Percentiles rank a stretch among this genome's conserved stretches.
phyloP scores from a whole-genome alignment of 2,113 vertebrate species.

The Gobius niger region DNA sequence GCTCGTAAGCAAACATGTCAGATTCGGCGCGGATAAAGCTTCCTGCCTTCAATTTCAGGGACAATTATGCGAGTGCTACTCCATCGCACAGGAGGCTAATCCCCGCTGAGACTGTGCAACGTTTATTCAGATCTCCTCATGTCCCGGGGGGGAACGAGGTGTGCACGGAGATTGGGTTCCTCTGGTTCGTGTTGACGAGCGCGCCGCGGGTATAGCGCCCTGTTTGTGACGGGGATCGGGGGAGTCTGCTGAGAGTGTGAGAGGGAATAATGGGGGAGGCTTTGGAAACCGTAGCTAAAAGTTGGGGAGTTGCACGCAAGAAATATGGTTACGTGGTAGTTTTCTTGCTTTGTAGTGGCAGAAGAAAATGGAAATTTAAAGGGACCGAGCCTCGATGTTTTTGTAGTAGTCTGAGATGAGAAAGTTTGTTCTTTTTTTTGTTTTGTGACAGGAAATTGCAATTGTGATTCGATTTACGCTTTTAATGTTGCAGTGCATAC shows the following conservation, averaged over 20 bases:
- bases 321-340: not conserved
- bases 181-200: slow-evolving; percentile 24
- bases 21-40: slow-evolving; percentile 51
- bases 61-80: slow-evolving; percentile 58
- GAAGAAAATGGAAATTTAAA: no score
- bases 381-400: no score
- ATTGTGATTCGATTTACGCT: no score
- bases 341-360: not conserved
- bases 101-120: slow-evolving; percentile 57
- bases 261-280: slow-evolving; percentile 12
- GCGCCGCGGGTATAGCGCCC: slow-evolving; percentile 10
- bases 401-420: no score
- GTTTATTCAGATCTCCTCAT: slow-evolving; percentile 49
- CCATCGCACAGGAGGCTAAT: slow-evolving; percentile 55
- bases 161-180: slow-evolving; percentile 44
- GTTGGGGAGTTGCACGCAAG: not conserved
- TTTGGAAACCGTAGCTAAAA: slow-evolving; percentile 3
- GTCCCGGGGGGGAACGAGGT: slow-evolving; percentile 16
- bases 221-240: slow-evolving; percentile 26
- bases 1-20: slow-evolving; percentile 59
- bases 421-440: no score
- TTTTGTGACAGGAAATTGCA: no score
- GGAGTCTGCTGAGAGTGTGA: slow-evolving; percentile 2
- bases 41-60: slow-evolving; percentile 60
- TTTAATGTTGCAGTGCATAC: no score